Evolutionary conservation across 2,113 vertebrate species (phyloP).

Genomic region (Phrynosoma platyrhinos): DNA sequence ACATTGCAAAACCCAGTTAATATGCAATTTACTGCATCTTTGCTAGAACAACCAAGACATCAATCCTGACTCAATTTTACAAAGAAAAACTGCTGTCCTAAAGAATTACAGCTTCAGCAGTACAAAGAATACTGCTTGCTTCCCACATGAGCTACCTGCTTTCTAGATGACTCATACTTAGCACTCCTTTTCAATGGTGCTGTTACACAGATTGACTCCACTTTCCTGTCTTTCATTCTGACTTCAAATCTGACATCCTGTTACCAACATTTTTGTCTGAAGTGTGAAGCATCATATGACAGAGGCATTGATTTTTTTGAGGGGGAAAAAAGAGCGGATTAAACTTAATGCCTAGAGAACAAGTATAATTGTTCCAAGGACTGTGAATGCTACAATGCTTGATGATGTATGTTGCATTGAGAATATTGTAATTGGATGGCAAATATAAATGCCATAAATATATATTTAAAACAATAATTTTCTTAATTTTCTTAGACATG

Average conservation of each 20-base stretch:
- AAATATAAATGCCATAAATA: neutral
- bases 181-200: conserved; percentile 11
- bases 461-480: neutral
- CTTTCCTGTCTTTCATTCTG: neutral
- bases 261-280: neutral
- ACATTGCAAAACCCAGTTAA: conserved; percentile 51
- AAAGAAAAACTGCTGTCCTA: conserved; percentile 40
- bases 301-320: rapidly evolving
- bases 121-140: conserved; percentile 27
- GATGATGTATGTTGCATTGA: neutral
- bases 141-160: conserved; percentile 1
- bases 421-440: neutral
- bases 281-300: neutral
- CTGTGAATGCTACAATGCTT: neutral
- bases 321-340: neutral
- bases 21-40: conserved; percentile 45
- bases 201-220: neutral
- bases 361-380: rapidly evolving
- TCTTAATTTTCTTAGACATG: too few relatives aligned
- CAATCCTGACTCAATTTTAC: conserved; percentile 50
- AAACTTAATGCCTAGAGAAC: neutral
- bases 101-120: conserved; percentile 53
- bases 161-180: neutral
- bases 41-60: conserved; percentile 46
- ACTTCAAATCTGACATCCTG: neutral